A percentile compares a stretch with the other conserved stretches of the same genome.
phyloP scores from a whole-genome alignment of 2,797 vertebrate species.

The Sebastes vulpes region DNA sequence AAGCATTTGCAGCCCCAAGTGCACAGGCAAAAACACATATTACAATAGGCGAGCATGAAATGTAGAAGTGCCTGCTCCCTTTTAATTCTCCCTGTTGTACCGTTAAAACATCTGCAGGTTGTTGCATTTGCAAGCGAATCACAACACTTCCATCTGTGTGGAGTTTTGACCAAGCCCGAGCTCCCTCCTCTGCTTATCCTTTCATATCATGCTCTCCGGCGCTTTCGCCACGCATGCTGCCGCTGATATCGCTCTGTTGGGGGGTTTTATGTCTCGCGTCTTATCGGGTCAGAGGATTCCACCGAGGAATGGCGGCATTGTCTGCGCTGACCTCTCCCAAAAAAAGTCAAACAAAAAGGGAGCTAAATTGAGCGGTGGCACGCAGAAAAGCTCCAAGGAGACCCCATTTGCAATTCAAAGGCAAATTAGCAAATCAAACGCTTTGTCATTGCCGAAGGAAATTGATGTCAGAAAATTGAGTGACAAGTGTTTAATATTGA shows the following conservation, averaged over 20 bases:
- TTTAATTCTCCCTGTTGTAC: slow-evolving; percentile 47
- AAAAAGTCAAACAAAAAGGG: slow-evolving; percentile 67
- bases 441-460: slow-evolving; percentile 70
- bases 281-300: slow-evolving; percentile 67
- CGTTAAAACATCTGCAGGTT: slow-evolving; percentile 41
- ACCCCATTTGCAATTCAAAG: slow-evolving; percentile 73
- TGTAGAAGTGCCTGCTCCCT: slow-evolving; percentile 22
- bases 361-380: slow-evolving; percentile 64
- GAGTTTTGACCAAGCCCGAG: slow-evolving; percentile 48
- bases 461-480: slow-evolving; percentile 54
- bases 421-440: slow-evolving; percentile 77
- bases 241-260: slow-evolving; percentile 53
- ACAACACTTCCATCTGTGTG: slow-evolving; percentile 39
- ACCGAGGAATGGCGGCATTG: slow-evolving; percentile 54
- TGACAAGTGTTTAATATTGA: slow-evolving; percentile 72
- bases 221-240: slow-evolving; percentile 42
- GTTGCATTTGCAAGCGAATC: slow-evolving; percentile 56
- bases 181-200: slow-evolving; percentile 59
- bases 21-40: not conserved
- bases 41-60: slow-evolving; percentile 33
- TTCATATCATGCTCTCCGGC: slow-evolving; percentile 26
- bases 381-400: slow-evolving; percentile 58
- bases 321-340: slow-evolving; percentile 62
- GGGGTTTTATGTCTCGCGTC: slow-evolving; percentile 55
- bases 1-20: slow-evolving; percentile 21